phyloP scores from a whole-genome alignment of 2,113 vertebrate species.

The Gymnarchus niloticus region DNA sequence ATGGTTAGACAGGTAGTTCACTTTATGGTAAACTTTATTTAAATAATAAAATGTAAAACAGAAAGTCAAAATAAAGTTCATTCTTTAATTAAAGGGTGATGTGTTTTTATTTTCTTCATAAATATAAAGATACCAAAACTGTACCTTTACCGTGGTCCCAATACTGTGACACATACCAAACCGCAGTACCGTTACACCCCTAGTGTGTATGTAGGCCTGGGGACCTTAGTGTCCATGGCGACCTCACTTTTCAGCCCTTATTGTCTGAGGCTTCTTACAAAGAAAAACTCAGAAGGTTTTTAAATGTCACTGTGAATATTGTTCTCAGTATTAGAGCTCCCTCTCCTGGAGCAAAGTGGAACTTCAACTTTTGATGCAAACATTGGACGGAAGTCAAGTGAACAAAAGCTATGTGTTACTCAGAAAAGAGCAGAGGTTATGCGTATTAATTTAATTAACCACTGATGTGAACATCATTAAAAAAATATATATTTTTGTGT shows the following conservation, averaged over 20 bases:
- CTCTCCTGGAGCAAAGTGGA: slow-evolving; percentile 51
- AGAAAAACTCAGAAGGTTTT: slow-evolving; percentile 3
- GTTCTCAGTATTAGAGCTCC: slow-evolving; percentile 65
- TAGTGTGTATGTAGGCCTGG: not conserved
- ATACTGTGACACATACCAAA: no score
- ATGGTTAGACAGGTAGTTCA: no score
- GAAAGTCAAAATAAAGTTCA: no score
- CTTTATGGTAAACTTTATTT: no score
- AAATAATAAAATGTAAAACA: no score
- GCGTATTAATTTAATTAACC: not conserved
- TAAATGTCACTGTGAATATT: not conserved
- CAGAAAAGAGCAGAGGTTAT: not conserved
- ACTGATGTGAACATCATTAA: slow-evolving; percentile 28
- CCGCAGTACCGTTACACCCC: no score
- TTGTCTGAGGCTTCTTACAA: not conserved
- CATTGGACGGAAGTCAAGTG: not conserved
- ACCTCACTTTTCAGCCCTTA: not conserved
- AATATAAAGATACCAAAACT: no score
- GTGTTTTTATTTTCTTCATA: no score
- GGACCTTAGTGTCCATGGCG: not conserved
- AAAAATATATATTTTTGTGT: not conserved
- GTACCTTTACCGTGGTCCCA: no score
- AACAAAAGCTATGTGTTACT: not conserved
- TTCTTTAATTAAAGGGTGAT: no score
- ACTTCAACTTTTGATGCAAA: slow-evolving; percentile 29